Evolutionary conservation across 92 coral and sea anemone species (phyloP), one percentile per base, ranked within the genome.

Genomic region (Paramuricea clavata): DNA sequence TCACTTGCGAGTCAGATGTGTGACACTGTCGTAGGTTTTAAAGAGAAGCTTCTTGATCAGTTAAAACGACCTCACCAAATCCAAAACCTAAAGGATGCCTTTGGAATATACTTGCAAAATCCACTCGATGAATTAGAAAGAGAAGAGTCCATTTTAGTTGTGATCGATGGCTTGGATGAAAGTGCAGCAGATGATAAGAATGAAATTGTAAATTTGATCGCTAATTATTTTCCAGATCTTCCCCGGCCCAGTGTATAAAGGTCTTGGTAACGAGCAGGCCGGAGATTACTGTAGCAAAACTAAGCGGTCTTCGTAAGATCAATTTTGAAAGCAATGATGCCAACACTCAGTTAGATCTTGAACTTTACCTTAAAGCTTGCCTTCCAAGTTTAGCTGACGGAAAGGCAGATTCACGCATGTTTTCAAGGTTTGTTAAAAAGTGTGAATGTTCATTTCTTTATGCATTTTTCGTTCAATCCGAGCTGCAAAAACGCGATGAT

Each of bases 1-100:
- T 92, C 95, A 39, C 87, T 92, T 42, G 95, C 93, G 16, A 90
- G 88, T 41, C 91, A 87, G 39, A 75, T 92, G 52, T 87, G 93
- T 49, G 89, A 87, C 13, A 78, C 50, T 42, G 85, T 92, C 56
- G 60, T 70, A 6, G 95, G 91, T 0, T 92, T 86, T 76, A 85
- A 90, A 50, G 83, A 77, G 27, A 78, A 81, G 67, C 83, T 92
- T 33, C 78, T 88, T 41, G 85, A 67, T 17, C 80, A 79, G 15
- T 54, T 90, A 25, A 65, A 65, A 5, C 72, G 72, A 31, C 72
- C 35, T 32, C 39, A 65, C 28, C 2, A 65, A 28, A 12, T 65
- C 41, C 36, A 27, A 0, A 65, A 9, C 10, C 6, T 65, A 5
- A 65, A 65, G 21, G 72, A 65, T 9, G 72, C 62, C 62, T 54